These are phyloP conservation scores for Deroptyus accipitrinus DNA, from an alignment of 2,113 vertebrate species.

Conservation along the genomic window DNA sequence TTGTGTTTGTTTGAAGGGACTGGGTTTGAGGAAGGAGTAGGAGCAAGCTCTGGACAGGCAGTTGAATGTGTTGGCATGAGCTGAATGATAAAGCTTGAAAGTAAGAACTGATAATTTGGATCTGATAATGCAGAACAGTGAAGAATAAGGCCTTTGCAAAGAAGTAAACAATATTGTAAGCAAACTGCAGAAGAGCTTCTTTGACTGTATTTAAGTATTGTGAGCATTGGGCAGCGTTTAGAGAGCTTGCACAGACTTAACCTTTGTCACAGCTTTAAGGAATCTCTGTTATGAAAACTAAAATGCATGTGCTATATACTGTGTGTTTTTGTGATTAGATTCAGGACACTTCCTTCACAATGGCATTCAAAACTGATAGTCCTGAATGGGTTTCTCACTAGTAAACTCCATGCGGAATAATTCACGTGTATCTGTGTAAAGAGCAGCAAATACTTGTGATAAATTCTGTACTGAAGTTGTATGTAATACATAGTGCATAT, in stretches of 20 bases:
- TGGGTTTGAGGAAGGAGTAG: neutral
- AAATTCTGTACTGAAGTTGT: neutral
- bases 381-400: neutral
- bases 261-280: neutral
- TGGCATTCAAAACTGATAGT: neutral
- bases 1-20: neutral
- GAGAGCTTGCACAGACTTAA: neutral
- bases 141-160: neutral
- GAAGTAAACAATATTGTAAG: neutral
- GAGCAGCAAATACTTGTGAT: neutral
- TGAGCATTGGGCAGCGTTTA: neutral
- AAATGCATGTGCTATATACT: neutral
- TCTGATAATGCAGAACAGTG: neutral
- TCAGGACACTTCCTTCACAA: neutral
- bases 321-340: neutral
- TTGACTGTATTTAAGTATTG: neutral
- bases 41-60: neutral
- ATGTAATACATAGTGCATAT: neutral
- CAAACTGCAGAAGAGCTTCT: neutral
- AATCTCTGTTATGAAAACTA: neutral
- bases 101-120: neutral
- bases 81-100: neutral
- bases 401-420: neutral
- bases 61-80: accelerated
- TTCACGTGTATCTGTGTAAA: neutral